Conservation (phyloP, 2,113 vertebrate species). For the Coracopsis vasa region DNA sequence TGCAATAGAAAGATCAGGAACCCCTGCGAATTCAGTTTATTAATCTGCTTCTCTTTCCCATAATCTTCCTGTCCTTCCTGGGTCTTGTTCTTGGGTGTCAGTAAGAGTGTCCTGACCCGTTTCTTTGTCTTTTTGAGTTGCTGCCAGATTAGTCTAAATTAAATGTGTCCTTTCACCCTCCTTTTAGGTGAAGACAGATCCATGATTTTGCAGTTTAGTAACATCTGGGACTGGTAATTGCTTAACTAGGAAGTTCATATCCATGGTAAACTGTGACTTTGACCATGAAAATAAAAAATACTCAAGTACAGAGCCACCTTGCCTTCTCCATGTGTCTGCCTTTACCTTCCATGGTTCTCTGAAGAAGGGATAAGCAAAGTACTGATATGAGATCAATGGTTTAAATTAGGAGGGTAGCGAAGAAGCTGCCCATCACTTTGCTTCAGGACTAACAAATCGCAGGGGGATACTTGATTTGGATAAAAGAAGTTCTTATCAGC, state of each 20-base stretch:
- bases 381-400: background rate
- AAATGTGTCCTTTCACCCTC: background rate
- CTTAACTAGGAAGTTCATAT: background rate
- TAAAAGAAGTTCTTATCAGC: background rate
- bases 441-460: background rate
- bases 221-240: background rate
- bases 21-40: background rate
- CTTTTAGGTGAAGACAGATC: background rate
- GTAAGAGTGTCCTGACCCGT: background rate
- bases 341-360: background rate
- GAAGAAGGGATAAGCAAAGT: background rate
- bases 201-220: background rate
- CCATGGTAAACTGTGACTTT: background rate
- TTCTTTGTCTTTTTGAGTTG: background rate
- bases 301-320: background rate
- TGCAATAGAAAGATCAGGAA: background rate
- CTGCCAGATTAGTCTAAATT: background rate
- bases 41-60: background rate
- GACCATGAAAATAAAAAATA: background rate
- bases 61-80: background rate
- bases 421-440: background rate
- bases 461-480: background rate
- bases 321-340: background rate
- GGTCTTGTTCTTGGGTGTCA: background rate
- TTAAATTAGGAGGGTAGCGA: background rate